Percentiles rank a stretch among this genome's conserved stretches.
Conservation (phyloP, 2,888 invertebrate species). For the Tenthredo scrophulariae region DNA sequence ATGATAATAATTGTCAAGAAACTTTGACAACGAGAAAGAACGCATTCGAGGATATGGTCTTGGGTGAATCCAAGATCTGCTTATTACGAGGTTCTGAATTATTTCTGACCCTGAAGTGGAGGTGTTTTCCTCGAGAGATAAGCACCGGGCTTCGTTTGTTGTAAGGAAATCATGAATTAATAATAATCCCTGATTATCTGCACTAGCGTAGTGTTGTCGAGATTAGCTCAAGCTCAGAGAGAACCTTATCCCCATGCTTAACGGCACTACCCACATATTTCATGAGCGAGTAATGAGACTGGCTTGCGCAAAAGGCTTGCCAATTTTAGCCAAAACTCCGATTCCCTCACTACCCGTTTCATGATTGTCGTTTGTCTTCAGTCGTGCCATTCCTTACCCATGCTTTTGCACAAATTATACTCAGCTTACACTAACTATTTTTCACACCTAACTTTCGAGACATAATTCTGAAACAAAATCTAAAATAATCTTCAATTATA, state of each 20-base stretch:
- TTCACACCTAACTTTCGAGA: too few relatives aligned
- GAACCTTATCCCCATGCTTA: background rate
- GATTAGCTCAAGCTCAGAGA: constrained; percentile 25
- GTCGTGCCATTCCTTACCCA: background rate
- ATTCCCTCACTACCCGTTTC: background rate
- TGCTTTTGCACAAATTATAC: background rate
- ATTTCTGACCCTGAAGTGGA: background rate
- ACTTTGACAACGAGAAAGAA: background rate
- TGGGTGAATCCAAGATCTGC: background rate
- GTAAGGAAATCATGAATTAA: constrained; percentile 30
- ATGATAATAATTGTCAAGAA: too few relatives aligned
- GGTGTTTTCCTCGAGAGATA: background rate
- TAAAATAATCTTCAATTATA: too few relatives aligned
- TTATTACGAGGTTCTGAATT: background rate
- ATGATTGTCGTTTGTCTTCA: background rate
- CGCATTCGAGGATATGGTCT: background rate
- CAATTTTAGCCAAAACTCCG: background rate
- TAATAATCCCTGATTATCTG: constrained; percentile 26
- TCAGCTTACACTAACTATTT: too few relatives aligned
- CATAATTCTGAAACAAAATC: too few relatives aligned
- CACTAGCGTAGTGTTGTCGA: constrained; percentile 24
- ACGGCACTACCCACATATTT: constrained; percentile 35
- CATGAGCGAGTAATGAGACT: constrained; percentile 27
- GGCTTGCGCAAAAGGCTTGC: background rate
- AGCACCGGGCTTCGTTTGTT: constrained; percentile 24